Evolutionary conservation across 2,888 invertebrate species (phyloP).

Genomic region (Brachypalpus laphriformis): DNA sequence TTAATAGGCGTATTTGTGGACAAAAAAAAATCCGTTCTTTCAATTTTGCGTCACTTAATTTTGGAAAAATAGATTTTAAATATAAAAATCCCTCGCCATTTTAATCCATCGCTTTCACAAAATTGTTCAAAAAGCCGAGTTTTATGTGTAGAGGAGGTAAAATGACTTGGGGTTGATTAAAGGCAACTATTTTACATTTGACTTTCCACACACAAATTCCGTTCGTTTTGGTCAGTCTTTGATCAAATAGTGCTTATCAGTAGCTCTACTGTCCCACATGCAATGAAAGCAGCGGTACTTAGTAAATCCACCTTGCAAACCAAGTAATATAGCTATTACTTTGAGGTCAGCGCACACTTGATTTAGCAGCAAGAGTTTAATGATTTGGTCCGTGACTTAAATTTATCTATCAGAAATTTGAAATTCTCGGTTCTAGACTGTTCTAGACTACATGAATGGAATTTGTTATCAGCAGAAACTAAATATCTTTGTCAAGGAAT

Average conservation of each 20-base stretch:
- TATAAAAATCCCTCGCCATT: neutral
- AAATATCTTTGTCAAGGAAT: too few relatives aligned
- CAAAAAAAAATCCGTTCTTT: neutral
- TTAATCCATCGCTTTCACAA: conserved; percentile 2
- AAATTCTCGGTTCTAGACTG: too few relatives aligned
- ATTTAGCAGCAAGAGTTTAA: too few relatives aligned
- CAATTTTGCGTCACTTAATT: neutral
- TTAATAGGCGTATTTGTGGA: neutral
- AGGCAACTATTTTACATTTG: too few relatives aligned
- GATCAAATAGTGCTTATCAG: conserved; percentile 24
- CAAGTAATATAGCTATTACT: conserved; percentile 20
- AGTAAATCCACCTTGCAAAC: too few relatives aligned
- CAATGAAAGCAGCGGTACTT: too few relatives aligned
- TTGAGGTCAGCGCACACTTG: conserved; percentile 27
- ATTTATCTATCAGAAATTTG: too few relatives aligned
- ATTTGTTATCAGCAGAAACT: too few relatives aligned
- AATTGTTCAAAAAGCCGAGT: neutral
- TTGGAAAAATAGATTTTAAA: neutral
- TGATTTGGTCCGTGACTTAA: too few relatives aligned
- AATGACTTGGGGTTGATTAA: neutral
- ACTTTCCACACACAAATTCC: neutral
- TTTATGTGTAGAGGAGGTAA: neutral
- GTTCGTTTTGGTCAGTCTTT: conserved; percentile 15
- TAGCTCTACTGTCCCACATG: too few relatives aligned
- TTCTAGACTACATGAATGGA: too few relatives aligned